Evolutionary conservation across 2,113 vertebrate genomes (phyloP), one percentile per base, ranked within the genome.

Genomic region (Coregonus clupeaformis): DNA sequence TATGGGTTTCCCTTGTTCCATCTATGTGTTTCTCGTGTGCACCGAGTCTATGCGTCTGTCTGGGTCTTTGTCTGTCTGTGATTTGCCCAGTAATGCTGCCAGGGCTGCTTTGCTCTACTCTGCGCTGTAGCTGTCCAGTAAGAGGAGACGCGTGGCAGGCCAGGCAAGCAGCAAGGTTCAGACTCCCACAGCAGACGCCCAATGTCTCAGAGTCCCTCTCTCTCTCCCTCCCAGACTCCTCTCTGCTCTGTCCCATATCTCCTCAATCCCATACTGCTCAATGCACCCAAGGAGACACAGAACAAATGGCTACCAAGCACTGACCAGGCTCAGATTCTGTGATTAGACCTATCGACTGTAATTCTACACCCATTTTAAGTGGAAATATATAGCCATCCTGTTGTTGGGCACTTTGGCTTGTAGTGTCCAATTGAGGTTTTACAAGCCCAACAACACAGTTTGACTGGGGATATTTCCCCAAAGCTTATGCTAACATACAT

Each of bases 81-180:
- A 75, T 72, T 76, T 82, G 80, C 69, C 74, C 78, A 73, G 70
- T 84, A 82, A 85, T 80, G 80, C 74, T 63, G 76, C 70, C 66
- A 73, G 72, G 1, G 16, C 60, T 42, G 77, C 75, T 30, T 24
- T 27, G 63, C 64, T 47, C 49, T 47, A 74, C 74, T 25, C 68
- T 24, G 62, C 63, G 18, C 47, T 22, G 79, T 72, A 62, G 45
- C 59, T 24, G 80, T 73, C 72, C 79, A 79, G 74, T 69, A 30
- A 72, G 71, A 80, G 1, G 73, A 67, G 69, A 72, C n/a, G 6
- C 27, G 25, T 22, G 75, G 64, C 29, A 36, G 24, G 49, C 45
- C 24, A 57, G 32, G 78, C 81, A 27, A 27, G 36, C 9, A 9
- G 36, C 36, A 20, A 73, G 1, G 52, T 20, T 42, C 11, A 32